Evolutionary conservation across 2,113 vertebrate genomes (phyloP).

Genomic region (Falcunculus frontatus): DNA sequence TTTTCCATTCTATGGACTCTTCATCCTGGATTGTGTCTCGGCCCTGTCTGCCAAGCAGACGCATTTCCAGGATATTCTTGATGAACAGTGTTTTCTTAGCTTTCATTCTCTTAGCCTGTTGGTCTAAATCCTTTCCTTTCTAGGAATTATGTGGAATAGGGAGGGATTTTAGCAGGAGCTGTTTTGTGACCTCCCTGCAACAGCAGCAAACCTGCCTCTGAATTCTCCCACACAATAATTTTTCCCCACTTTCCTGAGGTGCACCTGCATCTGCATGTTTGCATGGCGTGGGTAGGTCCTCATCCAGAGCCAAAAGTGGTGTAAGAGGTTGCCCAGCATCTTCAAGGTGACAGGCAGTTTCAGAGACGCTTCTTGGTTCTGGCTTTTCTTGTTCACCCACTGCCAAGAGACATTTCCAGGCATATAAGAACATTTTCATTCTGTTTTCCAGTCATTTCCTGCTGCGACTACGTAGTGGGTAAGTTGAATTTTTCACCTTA

Average conservation of each 20-base stretch:
- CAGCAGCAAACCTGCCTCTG: background rate
- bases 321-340: background rate
- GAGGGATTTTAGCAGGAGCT: background rate
- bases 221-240: background rate
- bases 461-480: constrained; percentile 78
- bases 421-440: constrained; percentile 29
- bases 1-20: background rate
- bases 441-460: constrained; percentile 78
- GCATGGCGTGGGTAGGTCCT: background rate
- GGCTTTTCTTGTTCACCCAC: background rate
- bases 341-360: background rate
- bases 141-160: background rate
- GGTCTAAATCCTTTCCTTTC: background rate
- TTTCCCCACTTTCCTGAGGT: background rate
- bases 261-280: background rate
- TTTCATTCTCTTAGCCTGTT: background rate
- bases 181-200: background rate
- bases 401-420: background rate
- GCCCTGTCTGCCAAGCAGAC: background rate
- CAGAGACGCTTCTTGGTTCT: background rate
- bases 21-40: background rate
- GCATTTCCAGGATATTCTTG: background rate
- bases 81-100: background rate
- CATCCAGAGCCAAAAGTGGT: background rate
- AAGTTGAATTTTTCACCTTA: constrained; percentile 60